Conservation (phyloP, 2,888 invertebrate species). For the Pseudococcus viburni region DNA sequence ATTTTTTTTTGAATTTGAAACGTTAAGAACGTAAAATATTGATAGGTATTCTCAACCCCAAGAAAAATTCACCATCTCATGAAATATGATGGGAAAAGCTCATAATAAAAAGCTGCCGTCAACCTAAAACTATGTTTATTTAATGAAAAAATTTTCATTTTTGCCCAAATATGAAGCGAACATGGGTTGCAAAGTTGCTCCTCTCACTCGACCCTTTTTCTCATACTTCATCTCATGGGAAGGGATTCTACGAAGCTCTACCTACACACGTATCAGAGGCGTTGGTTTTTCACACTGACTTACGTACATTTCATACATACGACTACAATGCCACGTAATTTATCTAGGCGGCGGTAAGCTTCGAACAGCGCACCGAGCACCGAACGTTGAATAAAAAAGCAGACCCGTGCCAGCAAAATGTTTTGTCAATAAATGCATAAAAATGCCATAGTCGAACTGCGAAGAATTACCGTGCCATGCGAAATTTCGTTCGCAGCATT, state of each 20-base stretch:
- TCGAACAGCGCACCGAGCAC: neutral
- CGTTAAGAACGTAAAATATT: too few relatives aligned
- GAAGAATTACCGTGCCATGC: neutral
- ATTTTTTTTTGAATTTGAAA: too few relatives aligned
- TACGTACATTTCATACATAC: neutral
- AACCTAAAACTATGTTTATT: neutral
- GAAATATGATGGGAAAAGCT: neutral
- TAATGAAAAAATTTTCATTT: neutral
- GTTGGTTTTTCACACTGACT: neutral
- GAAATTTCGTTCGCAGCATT: neutral
- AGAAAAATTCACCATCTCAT: too few relatives aligned
- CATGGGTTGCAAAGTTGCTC: neutral
- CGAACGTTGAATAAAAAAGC: conserved; percentile 12
- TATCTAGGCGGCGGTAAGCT: neutral
- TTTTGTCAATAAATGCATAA: conserved; percentile 46
- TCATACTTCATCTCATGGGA: conserved; percentile 12
- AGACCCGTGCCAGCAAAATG: conserved; percentile 14
- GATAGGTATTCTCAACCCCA: too few relatives aligned
- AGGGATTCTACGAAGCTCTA: neutral
- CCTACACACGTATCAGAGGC: neutral
- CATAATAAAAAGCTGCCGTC: neutral
- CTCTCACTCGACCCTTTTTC: conserved; percentile 33
- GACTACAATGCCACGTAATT: neutral
- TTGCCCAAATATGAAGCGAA: neutral
- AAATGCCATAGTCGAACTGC: neutral